Evolutionary conservation across 2,888 invertebrate genomes (phyloP).

Genomic region (Listrodromus nycthemerus): DNA sequence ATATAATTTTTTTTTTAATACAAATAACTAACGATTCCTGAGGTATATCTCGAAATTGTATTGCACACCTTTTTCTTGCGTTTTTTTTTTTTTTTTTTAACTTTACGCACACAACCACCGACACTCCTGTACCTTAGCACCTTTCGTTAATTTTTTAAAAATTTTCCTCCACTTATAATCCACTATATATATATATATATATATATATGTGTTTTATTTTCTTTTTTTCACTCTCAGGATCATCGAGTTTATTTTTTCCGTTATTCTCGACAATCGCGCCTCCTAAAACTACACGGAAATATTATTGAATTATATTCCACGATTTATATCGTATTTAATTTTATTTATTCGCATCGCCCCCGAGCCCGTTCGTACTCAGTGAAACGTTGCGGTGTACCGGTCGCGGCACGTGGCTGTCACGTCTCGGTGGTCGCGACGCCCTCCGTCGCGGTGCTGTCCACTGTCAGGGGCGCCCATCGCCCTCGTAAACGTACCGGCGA

Average conservation of each 20-base stretch:
- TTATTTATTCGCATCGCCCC: not conserved
- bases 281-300: not conserved
- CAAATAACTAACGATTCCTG: conserved; percentile 47
- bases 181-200: conserved; percentile 2
- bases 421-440: conserved; percentile 64
- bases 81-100: conserved; percentile 18
- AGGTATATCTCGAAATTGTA: conserved; percentile 41
- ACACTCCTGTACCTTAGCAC: conserved; percentile 53
- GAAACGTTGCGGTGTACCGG: conserved; percentile 35
- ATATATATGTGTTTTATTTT: too few species aligned
- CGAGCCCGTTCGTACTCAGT: not conserved
- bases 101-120: conserved; percentile 18
- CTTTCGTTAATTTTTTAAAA: conserved; percentile 14
- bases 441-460: conserved; percentile 43
- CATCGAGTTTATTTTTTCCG: not conserved
- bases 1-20: not conserved
- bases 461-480: conserved; percentile 47
- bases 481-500: conserved; percentile 14
- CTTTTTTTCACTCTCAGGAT: not conserved
- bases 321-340: not conserved
- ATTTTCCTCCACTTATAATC: not conserved
- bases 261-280: conserved; percentile 9
- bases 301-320: not conserved
- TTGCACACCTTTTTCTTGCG: conserved; percentile 50
- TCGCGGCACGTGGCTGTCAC: conserved; percentile 79